Base-by-base conservation (phyloP, 2,113 vertebrate species). In the Neotoma lepida region DNA sequence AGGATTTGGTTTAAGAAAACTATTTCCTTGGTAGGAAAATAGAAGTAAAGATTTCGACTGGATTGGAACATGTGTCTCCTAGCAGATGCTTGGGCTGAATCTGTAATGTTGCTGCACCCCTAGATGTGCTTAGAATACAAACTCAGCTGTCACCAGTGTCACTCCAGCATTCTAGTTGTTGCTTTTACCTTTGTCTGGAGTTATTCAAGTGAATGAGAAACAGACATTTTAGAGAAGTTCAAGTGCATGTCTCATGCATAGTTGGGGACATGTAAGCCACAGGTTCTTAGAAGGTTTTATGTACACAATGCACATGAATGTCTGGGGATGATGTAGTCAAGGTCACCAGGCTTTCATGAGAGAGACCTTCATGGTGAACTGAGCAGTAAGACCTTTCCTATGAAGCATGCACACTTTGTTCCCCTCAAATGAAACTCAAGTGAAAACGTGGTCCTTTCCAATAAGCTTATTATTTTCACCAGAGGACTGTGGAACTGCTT, bases 1-100 rank as follows among this genome's bases (percentile, higher is more conserved):
- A 49, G 0, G 8, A 51, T 81, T 95, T 88, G 5, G 78, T 86
- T 95, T 92, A 93, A 90, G 81, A 68, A 28, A 94, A 24, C 41
- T 85, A 88, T 89, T 96, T 95, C 8, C 18, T 41, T 94, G 44
- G 86, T 94, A 77, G 33, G 35, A 91, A 96, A 94, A 89, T 5
- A 0, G 7, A 86, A 51, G 41, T 51, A 91, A 58, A 87, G 81
- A 64, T 64, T 76, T 51, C 74, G 49, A 93, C 61, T 35, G 33
- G 39, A 77, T 71, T 66, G 61, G 44, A 92, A 30, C 51, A 39
- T 70, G 33, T 35, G 24, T 88, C 20, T 91, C 12, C 33, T 9
- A 70, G 41, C 30, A 74, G 54, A 41, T 70, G 82, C 74, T 89
- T 30, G 77, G 74, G 66, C 39, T 77, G 28, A 94, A 68, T 20